Base-by-base conservation (phyloP, 2,113 vertebrate species). In the Upupa epops region DNA sequence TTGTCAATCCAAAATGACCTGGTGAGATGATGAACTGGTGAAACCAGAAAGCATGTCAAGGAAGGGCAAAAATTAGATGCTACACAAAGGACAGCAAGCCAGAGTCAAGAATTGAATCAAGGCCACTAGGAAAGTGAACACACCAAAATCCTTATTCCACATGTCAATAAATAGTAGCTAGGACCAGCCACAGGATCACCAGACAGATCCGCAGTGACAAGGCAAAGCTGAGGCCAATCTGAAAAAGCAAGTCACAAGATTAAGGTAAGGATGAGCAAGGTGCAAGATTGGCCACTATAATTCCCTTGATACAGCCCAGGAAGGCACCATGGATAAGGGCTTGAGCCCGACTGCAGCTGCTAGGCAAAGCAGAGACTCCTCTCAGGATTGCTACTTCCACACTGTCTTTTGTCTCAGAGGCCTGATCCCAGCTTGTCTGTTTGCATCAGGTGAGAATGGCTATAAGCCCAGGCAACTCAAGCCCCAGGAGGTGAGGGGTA, bases 401-500 rank as follows among this genome's bases (percentile, higher is more conserved):
- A 17, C 11, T 13, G 10, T 19, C 5, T 29, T 13, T 72, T 73
- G 90, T 77, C 73, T 86, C 73, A 61, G 32, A 0, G 1, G 9
- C 21, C 29, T 48, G 34, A 65, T 42, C 17, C 22, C 11, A 72
- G 18, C n/a, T 40, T 65, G 8, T 7, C 31, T 0, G 0, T 63
- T 71, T 77, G 22, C 17, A 28, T 49, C 3, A 49, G 14, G 14
- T 36, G 37, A 68, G 11, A 55, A 17, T 73, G 42, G 17, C 36
- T 7, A 2, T 71, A 11, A 77, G 17, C 25, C 32, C 51, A 65
- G 7, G 32, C 31, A 90, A 19, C 28, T 16, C 28, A 73, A 55
- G 61, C 19, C 8, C 8, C 37, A 69, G 7, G 22, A 73, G 15
- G 36, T 7, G 8, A 8, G 9, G 13, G 4, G 36, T 0, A 0